Evolutionary conservation across 2,888 invertebrate species (phyloP), one percentile per base, ranked within the genome.

Genomic region (Coronaproctus castanopsis): DNA sequence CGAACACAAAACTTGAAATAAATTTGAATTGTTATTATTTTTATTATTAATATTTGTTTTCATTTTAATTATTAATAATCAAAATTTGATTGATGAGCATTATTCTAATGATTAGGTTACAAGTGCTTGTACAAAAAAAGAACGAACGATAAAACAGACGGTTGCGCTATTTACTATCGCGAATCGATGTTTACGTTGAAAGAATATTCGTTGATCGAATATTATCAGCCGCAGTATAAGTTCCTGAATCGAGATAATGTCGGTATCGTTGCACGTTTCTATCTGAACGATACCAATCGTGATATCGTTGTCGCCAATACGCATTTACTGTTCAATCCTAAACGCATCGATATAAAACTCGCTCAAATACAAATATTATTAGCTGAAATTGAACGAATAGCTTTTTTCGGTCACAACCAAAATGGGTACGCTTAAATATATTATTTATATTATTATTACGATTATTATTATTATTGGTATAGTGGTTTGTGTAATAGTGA

Each of bases 241-340:
- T 52, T 64, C n/a, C 55, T 66, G 55, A 82, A 88, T 70, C 79
- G 93, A 14, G 88, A 92, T 69, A 96, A 96, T 72, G 80, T 96
- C 56, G 96, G 83, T 0, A 69, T 93, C 10, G 76, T 95, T 59
- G 81, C 82, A 2, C 85, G 85, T 70, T 77, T 96, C 60, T 72
- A 74, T 19, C 77, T 82, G 1, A 77, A 73, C 61, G 68, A 70
- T 0, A 72, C 74, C 1, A 71, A 61, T 5, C 59, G 62, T 36
- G 57, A 61, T 53, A 36, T 95, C 51, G 78, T 88, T 57, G 80
- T 97, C 1, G 88, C 90, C 2, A 97, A 91, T 14, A 97, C 97
- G 0, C 98, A 98, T 72, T 75, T 98, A 22, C 74, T 97, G 10
- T 98, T 86, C 71, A 97, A 97, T 75, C 92, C 90, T 0, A 81